phyloP scores from a whole-genome alignment of 2,113 vertebrate genomes.

The Colossoma macropomum region DNA sequence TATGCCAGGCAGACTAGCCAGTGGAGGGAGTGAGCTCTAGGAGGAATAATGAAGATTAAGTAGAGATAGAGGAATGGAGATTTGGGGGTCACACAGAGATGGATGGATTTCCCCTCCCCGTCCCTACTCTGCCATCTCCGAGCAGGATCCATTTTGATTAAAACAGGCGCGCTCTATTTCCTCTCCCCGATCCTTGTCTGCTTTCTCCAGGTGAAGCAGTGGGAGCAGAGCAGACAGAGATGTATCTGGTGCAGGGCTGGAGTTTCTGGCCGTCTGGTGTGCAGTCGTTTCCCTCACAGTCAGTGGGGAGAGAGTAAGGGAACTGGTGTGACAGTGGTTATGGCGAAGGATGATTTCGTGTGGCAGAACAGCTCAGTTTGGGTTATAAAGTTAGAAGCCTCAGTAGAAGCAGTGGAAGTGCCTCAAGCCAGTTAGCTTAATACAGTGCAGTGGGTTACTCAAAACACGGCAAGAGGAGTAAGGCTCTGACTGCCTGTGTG shows the following conservation, averaged over 20 bases:
- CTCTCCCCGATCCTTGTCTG: conserved; percentile 8
- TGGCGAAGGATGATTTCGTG: conserved; percentile 35
- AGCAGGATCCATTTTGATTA: conserved; percentile 58
- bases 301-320: conserved; percentile 1
- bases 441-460: conserved; percentile 16
- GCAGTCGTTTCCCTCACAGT: conserved; percentile 21
- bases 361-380: conserved; percentile 40
- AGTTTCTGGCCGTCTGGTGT: not conserved
- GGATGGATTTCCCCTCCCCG: conserved; percentile 57
- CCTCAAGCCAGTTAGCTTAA: conserved; percentile 38
- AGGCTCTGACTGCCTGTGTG: conserved; percentile 11
- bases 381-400: conserved; percentile 15
- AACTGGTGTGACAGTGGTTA: conserved; percentile 25
- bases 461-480: conserved; percentile 16
- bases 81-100: conserved; percentile 59
- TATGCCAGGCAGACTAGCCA: conserved; percentile 15
- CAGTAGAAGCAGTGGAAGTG: conserved; percentile 25
- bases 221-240: conserved; percentile 43
- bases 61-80: conserved; percentile 59
- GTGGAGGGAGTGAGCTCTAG: conserved; percentile 49
- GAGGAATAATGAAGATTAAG: conserved; percentile 75
- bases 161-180: conserved; percentile 43
- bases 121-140: conserved; percentile 52
- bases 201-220: conserved; percentile 7
- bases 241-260: conserved; percentile 13